Percentiles rank a stretch among this genome's conserved stretches.
These are phyloP conservation scores for Tromatobia lineatoria DNA, from an alignment of 2,888 invertebrate genomes.

Conservation along the genomic window DNA sequence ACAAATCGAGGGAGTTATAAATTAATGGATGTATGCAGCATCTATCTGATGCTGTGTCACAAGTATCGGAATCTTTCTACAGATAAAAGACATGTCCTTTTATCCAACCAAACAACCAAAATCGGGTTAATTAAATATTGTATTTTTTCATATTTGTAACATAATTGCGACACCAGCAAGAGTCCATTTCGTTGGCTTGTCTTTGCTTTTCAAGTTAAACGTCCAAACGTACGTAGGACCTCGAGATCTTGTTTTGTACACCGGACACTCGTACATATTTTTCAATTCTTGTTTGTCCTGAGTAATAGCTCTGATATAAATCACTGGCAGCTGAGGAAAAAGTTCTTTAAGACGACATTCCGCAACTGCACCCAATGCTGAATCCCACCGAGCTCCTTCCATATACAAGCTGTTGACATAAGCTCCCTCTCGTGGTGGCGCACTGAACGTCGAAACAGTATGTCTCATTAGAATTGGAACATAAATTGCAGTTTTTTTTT, in stretches of 20 bases:
- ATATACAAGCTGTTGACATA: slow-evolving; percentile 95
- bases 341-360: slow-evolving; percentile 96
- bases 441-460: slow-evolving; percentile 83
- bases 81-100: neutral
- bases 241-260: slow-evolving; percentile 95
- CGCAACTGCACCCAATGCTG: slow-evolving; percentile 90
- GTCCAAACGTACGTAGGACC: slow-evolving; percentile 98
- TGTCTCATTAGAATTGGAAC: neutral
- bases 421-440: slow-evolving; percentile 96
- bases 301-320: slow-evolving; percentile 94
- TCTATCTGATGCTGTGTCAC: no score
- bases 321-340: slow-evolving; percentile 96
- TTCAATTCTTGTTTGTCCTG: slow-evolving; percentile 96
- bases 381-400: slow-evolving; percentile 98
- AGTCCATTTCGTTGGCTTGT: slow-evolving; percentile 96
- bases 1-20: no score
- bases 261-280: slow-evolving; percentile 96
- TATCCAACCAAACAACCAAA: neutral
- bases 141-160: slow-evolving; percentile 91
- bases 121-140: slow-evolving; percentile 85
- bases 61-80: neutral
- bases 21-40: no score
- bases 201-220: slow-evolving; percentile 96
- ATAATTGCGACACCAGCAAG: slow-evolving; percentile 97
- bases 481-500: neutral